phyloP scores from a whole-genome alignment of 35 echinoderm and acorn worm genomes.

The Nesometra sesokonis region DNA sequence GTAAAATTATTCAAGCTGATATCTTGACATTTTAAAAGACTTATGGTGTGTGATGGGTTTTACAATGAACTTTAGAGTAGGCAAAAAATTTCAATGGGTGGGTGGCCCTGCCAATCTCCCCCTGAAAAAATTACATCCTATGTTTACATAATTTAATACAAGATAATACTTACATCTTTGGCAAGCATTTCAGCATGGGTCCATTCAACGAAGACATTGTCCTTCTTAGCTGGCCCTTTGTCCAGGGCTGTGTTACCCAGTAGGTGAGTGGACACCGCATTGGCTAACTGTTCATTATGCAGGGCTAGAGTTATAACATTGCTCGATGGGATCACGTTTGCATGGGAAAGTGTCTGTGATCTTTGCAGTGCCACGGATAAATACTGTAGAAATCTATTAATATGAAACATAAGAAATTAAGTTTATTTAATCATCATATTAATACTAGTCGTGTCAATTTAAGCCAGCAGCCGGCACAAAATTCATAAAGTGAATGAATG shows the following conservation, averaged over 20 bases:
- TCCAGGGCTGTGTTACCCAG: conserved; percentile 35
- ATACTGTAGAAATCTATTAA: conserved; percentile 50
- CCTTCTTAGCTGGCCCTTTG: conserved; percentile 1
- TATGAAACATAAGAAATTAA: background rate
- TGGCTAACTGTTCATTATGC: conserved; percentile 65
- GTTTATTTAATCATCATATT: too few species aligned
- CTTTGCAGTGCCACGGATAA: conserved; percentile 71
- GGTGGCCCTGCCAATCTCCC: too few species aligned
- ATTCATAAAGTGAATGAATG: too few species aligned
- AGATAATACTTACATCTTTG: conserved; percentile 63
- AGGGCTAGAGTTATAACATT: conserved; percentile 84
- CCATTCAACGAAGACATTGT: conserved; percentile 73
- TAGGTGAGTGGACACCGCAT: conserved; percentile 57
- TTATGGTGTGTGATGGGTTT: too few species aligned
- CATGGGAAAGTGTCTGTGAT: conserved; percentile 41
- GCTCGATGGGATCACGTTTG: conserved; percentile 39
- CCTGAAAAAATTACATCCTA: too few species aligned
- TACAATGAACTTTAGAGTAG: too few species aligned
- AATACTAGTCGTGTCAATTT: too few species aligned
- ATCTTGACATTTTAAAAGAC: too few species aligned
- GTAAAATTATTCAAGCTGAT: too few species aligned
- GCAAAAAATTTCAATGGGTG: too few species aligned
- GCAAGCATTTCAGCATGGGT: conserved; percentile 82
- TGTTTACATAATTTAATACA: too few species aligned
- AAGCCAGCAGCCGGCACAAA: too few species aligned